Evolutionary conservation across 2,888 invertebrate genomes (phyloP).

Genomic region (Calameuta filiformis): DNA sequence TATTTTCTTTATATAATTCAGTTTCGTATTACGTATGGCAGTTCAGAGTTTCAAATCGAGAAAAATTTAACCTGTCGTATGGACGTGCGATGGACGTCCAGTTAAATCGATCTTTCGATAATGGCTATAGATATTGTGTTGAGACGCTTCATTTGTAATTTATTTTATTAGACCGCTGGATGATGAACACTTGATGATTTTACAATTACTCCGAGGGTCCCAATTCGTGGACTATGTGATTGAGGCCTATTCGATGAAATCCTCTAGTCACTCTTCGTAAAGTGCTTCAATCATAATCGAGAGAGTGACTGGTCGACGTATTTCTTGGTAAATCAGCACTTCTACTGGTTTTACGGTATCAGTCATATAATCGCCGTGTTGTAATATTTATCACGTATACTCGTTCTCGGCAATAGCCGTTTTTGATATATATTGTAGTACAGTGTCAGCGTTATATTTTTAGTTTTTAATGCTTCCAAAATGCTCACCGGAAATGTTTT

Average conservation of each 20-base stretch:
- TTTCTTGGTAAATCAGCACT: neutral
- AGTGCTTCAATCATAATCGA: neutral
- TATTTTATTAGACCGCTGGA: neutral
- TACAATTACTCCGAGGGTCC: neutral
- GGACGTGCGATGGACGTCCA: neutral
- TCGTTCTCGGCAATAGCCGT: neutral
- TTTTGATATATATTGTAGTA: neutral
- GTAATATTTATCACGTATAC: too few species aligned
- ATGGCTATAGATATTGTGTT: neutral
- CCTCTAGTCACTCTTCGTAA: neutral
- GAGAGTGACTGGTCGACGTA: neutral
- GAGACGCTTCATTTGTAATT: neutral
- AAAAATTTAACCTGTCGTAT: neutral
- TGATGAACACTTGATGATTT: neutral
- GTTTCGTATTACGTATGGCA: neutral
- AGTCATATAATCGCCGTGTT: too few species aligned
- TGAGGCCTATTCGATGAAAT: neutral
- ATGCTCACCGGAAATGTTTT: neutral
- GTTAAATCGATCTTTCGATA: neutral
- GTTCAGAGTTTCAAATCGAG: neutral
- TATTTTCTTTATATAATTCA: neutral
- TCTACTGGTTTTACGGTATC: neutral
- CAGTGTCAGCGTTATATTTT: neutral
- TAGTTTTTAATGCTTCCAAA: neutral
- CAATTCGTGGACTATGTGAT: neutral